Evolutionary conservation across 2,797 vertebrate species (phyloP).

Genomic region (Hemibagrus guttatus): DNA sequence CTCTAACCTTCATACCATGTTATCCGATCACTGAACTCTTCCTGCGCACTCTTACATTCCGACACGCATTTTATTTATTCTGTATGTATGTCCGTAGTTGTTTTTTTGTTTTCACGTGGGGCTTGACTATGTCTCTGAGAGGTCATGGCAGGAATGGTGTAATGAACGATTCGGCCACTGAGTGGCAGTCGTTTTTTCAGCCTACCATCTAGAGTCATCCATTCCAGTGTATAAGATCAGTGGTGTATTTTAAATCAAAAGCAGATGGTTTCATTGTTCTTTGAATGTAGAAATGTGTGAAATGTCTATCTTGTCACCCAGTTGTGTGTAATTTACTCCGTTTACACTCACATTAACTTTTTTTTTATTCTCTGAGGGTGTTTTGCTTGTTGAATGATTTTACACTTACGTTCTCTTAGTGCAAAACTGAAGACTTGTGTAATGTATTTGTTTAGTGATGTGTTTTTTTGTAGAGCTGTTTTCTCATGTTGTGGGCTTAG

Average conservation of each 20-base stretch:
- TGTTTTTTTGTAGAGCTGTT: neutral
- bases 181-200: slow-evolving; percentile 10
- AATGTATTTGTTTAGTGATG: neutral
- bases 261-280: neutral
- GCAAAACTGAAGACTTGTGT: neutral
- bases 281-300: neutral
- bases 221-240: neutral
- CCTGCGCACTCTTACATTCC: neutral
- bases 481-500: slow-evolving; percentile 10
- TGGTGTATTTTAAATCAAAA: neutral
- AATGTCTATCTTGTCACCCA: neutral
- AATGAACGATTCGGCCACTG: slow-evolving; percentile 23
- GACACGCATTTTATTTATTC: neutral
- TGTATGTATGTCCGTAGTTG: neutral
- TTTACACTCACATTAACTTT: slow-evolving; percentile 2
- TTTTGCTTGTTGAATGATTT: slow-evolving; percentile 19
- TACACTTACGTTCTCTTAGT: neutral
- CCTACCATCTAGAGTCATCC: too few species aligned
- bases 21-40: slow-evolving; percentile 19
- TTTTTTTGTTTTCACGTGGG: neutral
- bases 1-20: slow-evolving; percentile 34
- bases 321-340: neutral
- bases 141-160: neutral
- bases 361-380: neutral
- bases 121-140: neutral